Evolutionary conservation across 2,888 invertebrate species (phyloP), one percentile per base, ranked within the genome.

Genomic region (Cetonia aurata): DNA sequence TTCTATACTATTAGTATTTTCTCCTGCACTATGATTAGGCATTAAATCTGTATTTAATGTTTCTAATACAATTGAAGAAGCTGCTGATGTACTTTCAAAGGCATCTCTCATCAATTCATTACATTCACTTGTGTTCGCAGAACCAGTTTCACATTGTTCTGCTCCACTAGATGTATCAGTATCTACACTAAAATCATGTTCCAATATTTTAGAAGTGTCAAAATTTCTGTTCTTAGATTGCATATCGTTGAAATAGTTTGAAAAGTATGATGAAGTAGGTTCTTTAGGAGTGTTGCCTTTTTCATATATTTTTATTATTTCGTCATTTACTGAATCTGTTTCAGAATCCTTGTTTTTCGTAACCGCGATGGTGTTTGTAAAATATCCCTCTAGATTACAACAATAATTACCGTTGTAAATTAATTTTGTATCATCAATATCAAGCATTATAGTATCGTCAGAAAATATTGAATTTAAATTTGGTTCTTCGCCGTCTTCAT

Each of bases 121-220:
- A 56, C 19, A 19, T 12, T 65, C 65, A 8, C 15, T 17, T 17
- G 6, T 31, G 17, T 31, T 37, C 10, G 41, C 41, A 3, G 66
- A 66, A 41, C 37, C 33, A 12, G 3, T 56, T 50, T 62, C 65
- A 15, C 31, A 44, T 6, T 48, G 25, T 17, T 71, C 60, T 13
- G 37, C 6, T 37, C 25, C 15, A 56, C 46, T 70, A 42, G 56
- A 53, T n/a, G 71, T 72, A 48, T 72, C 70, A 12, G 52, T 50
- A 57, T 71, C 67, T 8, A 48, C n/a, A 65, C 70, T 55, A 17
- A 69, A 57, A 17, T 62, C 59, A 31, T 69, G 65, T 52, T 75
- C 70, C 52, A 82, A 75, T 69, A 75, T 74, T 72, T 78, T 76
- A 3, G 81, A 81, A 1, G 82, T 82, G 74, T 81, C 75, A 71